Percentiles rank a stretch among this genome's conserved stretches.
These are phyloP conservation scores for Himalopsyche kuldschensis DNA, from an alignment of 2,888 invertebrate species.

Conservation along the genomic window DNA sequence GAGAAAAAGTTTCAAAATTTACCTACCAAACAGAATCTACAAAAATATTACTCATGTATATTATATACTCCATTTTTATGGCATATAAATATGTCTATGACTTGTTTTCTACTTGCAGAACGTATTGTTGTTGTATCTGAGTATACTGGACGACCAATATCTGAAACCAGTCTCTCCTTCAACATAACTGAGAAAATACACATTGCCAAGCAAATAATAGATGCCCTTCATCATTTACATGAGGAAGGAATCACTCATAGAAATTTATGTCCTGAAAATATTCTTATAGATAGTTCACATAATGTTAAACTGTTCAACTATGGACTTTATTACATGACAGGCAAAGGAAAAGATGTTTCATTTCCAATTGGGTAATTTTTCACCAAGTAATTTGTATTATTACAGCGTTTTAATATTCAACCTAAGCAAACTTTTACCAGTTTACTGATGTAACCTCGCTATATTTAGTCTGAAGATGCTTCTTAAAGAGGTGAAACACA, in stretches of 20 bases:
- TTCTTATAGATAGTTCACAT: conserved; percentile 72
- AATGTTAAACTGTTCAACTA: conserved; percentile 87
- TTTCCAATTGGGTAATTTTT: conserved; percentile 77
- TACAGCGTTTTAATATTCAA: neutral
- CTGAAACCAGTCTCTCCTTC: conserved; percentile 55
- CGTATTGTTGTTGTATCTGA: conserved; percentile 82
- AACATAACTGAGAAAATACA: conserved; percentile 59
- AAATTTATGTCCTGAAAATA: conserved; percentile 80
- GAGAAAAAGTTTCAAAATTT: too few species aligned
- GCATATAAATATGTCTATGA: neutral
- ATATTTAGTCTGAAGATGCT: too few species aligned
- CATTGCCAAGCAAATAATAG: conserved; percentile 73
- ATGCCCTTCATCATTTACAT: conserved; percentile 74
- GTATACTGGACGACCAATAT: conserved; percentile 69
- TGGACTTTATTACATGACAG: conserved; percentile 92
- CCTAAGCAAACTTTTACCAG: neutral
- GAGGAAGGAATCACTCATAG: conserved; percentile 73
- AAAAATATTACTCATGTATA: too few species aligned
- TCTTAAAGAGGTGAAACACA: too few species aligned
- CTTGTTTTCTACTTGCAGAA: conserved; percentile 58
- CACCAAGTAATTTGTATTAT: conserved; percentile 43
- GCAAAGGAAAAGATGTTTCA: conserved; percentile 79
- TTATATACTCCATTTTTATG: too few species aligned
- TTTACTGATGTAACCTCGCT: too few species aligned
- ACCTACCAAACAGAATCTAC: too few species aligned